Percentiles rank a stretch among this genome's conserved stretches.
Evolutionary conservation across 2,888 invertebrate species (phyloP).

Genomic region (Polietes domitor): DNA sequence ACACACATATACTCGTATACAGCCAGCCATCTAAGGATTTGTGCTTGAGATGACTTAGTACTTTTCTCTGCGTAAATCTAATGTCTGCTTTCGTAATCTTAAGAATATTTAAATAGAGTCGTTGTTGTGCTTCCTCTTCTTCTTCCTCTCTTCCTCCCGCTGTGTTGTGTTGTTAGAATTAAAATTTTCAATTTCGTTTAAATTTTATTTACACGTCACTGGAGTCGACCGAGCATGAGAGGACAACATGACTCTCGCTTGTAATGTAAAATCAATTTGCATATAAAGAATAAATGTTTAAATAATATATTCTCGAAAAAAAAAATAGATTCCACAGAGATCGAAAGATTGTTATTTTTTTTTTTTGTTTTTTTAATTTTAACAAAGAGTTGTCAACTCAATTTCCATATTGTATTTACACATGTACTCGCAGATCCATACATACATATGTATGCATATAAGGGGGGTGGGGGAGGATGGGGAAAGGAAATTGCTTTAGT

Average conservation of each 20-base stretch:
- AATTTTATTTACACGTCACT: slow-evolving; percentile 15
- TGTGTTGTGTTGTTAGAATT: neutral
- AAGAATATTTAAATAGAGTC: neutral
- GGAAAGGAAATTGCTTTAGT: no score
- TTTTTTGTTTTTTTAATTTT: neutral
- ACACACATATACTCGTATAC: neutral
- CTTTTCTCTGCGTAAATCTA: neutral
- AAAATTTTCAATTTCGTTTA: slow-evolving; percentile 6
- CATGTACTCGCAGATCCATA: no score
- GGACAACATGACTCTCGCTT: neutral
- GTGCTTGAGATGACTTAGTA: neutral
- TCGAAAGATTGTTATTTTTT: neutral
- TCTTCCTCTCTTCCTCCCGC: no score
- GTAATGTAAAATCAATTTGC: neutral
- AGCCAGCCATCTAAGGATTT: neutral
- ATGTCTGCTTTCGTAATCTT: neutral
- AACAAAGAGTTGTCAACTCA: neutral
- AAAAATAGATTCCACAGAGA: neutral
- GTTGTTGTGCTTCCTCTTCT: no score
- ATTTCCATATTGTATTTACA: neutral
- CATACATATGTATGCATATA: no score
- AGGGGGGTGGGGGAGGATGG: no score
- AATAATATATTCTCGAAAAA: neutral
- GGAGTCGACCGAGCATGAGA: neutral
- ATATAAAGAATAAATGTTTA: slow-evolving; percentile 15